Conservation (phyloP, 2,888 invertebrate species). For the Drosophila neonasuta region DNA sequence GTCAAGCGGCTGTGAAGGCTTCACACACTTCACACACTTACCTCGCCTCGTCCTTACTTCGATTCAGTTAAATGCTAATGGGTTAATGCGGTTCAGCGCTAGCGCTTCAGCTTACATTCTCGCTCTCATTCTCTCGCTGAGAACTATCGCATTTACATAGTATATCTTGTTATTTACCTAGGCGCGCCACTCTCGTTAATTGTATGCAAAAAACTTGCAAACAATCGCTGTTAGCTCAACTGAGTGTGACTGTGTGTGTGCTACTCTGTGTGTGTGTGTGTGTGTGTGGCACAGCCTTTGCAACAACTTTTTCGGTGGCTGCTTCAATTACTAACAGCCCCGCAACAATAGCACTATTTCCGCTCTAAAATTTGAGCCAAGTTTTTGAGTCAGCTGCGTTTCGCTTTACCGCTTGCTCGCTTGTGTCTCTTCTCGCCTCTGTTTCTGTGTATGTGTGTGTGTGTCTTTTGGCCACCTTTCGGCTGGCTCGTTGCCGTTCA, state of each 20-base stretch:
- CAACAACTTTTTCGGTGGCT: constrained; percentile 66
- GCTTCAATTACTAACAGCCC: constrained; percentile 64
- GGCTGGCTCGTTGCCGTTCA: constrained; percentile 54
- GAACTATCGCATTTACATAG: constrained; percentile 31
- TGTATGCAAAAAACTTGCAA: constrained; percentile 77
- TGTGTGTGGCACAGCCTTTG: constrained; percentile 60
- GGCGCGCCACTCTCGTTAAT: constrained; percentile 78
- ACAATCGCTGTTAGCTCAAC: constrained; percentile 48
- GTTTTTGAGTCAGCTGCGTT: constrained; percentile 70
- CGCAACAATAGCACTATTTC: constrained; percentile 63
- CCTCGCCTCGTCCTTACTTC: constrained; percentile 3
- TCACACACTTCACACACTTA: constrained; percentile 30
- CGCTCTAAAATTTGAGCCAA: constrained; percentile 76
- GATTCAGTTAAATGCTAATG: constrained; percentile 24
- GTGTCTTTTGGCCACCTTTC: constrained; percentile 22
- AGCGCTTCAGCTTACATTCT: constrained; percentile 1
- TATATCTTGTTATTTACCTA: constrained; percentile 68
- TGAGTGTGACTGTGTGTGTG: constrained; percentile 22
- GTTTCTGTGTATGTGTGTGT: no score
- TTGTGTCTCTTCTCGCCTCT: no score
- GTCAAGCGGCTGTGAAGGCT: constrained; percentile 20
- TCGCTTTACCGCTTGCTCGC: constrained; percentile 19
- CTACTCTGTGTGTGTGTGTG: constrained; percentile 34
- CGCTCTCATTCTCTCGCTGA: no score
- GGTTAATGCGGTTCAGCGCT: constrained; percentile 66